phyloP scores from a whole-genome alignment of 1,140 invertebrate species.

The Aporrectodea caliginosa region DNA sequence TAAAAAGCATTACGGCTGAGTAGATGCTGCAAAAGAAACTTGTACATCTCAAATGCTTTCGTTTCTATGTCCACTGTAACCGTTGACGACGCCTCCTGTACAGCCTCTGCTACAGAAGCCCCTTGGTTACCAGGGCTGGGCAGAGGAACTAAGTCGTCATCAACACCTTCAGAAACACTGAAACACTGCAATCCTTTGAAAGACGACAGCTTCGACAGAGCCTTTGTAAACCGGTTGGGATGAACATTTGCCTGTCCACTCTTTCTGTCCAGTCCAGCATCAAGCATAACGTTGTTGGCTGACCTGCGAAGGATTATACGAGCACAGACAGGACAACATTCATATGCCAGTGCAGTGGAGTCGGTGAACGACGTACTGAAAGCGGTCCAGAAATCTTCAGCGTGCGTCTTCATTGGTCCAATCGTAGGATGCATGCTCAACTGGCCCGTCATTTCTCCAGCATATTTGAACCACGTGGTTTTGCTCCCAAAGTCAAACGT shows the following conservation, averaged over 20 bases:
- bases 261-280: background rate
- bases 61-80: background rate
- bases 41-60: background rate
- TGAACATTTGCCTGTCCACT: background rate
- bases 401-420: background rate
- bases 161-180: background rate
- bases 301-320: background rate
- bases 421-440: conserved; percentile 20
- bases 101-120: background rate
- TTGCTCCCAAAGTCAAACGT: conserved; percentile 16
- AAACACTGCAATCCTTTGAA: background rate
- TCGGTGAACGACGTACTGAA: background rate
- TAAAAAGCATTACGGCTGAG: conserved; percentile 5
- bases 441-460: conserved; percentile 8
- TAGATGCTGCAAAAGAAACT: conserved; percentile 9
- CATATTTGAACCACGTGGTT: conserved; percentile 12
- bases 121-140: background rate
- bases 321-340: conserved; percentile 4
- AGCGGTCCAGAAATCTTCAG: background rate
- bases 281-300: background rate
- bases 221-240: background rate
- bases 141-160: background rate
- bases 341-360: background rate
- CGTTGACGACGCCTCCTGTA: background rate
- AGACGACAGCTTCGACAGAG: conserved; percentile 1